These are phyloP conservation scores for Ricordea florida DNA, from an alignment of 92 coral and sea anemone genomes.

Conservation along the genomic window DNA sequence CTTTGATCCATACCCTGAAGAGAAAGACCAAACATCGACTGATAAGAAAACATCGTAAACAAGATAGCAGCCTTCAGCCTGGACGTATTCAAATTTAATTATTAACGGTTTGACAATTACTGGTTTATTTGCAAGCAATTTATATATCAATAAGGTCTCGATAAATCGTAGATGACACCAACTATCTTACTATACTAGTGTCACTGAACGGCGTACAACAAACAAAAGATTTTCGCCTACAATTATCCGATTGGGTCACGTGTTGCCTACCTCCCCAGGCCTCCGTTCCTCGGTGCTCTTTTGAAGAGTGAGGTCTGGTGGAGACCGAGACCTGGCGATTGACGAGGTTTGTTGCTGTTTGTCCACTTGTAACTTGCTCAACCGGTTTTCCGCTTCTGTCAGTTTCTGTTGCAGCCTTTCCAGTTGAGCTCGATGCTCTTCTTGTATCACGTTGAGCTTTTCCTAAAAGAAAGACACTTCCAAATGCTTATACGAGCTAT, in stretches of 20 bases:
- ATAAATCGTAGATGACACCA: too few relatives aligned
- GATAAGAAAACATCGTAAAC: background rate
- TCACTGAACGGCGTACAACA: too few relatives aligned
- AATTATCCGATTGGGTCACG: too few relatives aligned
- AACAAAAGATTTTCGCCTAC: too few relatives aligned
- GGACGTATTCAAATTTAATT: background rate
- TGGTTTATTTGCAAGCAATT: too few relatives aligned
- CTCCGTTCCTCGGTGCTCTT: slow-evolving; percentile 86
- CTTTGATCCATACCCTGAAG: slow-evolving; percentile 94
- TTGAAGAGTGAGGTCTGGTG: slow-evolving; percentile 51
- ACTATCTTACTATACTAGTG: too few relatives aligned
- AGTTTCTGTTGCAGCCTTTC: slow-evolving; percentile 80
- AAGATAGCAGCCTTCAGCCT: background rate
- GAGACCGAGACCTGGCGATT: slow-evolving; percentile 42
- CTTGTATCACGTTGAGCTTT: slow-evolving; percentile 71
- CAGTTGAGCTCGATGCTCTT: slow-evolving; percentile 70
- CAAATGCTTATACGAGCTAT: background rate
- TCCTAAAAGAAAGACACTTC: slow-evolving; percentile 49
- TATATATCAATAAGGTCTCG: too few relatives aligned
- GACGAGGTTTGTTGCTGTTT: slow-evolving; percentile 41
- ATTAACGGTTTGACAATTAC: too few relatives aligned
- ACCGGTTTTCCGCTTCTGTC: slow-evolving; percentile 76
- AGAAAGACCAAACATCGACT: background rate
- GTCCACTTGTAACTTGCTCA: slow-evolving; percentile 56
- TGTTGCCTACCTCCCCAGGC: slow-evolving; percentile 94